Percentiles rank a stretch among this genome's conserved stretches.
Evolutionary conservation across 2,113 vertebrate species (phyloP).

Genomic region (Ciconia stormi): DNA sequence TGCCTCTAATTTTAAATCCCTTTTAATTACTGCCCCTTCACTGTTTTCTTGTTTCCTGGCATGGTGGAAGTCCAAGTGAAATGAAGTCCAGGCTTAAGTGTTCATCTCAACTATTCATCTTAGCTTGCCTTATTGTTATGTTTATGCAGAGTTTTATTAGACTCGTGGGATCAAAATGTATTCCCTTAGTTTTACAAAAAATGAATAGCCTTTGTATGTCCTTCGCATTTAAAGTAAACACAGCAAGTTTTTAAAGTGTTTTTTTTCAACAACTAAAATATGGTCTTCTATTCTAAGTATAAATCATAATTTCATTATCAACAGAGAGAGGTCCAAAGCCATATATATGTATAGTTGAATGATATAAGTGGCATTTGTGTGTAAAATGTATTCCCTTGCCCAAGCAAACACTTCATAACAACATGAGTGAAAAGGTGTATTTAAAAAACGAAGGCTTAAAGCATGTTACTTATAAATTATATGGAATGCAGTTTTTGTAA

Average conservation of each 20-base stretch:
- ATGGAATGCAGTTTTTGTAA: slow-evolving; percentile 45
- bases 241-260: background rate
- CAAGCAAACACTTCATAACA: slow-evolving; percentile 55
- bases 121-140: slow-evolving; percentile 47
- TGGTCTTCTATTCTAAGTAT: background rate
- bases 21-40: slow-evolving; percentile 29
- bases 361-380: background rate
- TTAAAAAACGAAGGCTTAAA: slow-evolving; percentile 42
- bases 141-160: slow-evolving; percentile 57
- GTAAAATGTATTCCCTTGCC: slow-evolving; percentile 26
- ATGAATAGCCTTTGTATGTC: slow-evolving; percentile 37
- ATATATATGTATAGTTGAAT: background rate
- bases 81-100: slow-evolving; percentile 22
- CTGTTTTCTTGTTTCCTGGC: slow-evolving; percentile 25
- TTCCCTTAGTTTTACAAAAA: slow-evolving; percentile 39
- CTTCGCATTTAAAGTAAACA: slow-evolving; percentile 52
- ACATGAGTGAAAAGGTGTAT: slow-evolving; percentile 24
- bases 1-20: background rate
- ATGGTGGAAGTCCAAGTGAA: background rate
- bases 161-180: slow-evolving; percentile 48
- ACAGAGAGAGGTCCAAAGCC: slow-evolving; percentile 14
- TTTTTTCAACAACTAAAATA: slow-evolving; percentile 20
- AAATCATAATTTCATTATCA: slow-evolving; percentile 64
- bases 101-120: slow-evolving; percentile 20
- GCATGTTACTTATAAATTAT: slow-evolving; percentile 32